A percentile compares a stretch with the other conserved stretches of the same genome.
Conservation (phyloP, 2,888 invertebrate species). For the Drosophila mettleri region DNA sequence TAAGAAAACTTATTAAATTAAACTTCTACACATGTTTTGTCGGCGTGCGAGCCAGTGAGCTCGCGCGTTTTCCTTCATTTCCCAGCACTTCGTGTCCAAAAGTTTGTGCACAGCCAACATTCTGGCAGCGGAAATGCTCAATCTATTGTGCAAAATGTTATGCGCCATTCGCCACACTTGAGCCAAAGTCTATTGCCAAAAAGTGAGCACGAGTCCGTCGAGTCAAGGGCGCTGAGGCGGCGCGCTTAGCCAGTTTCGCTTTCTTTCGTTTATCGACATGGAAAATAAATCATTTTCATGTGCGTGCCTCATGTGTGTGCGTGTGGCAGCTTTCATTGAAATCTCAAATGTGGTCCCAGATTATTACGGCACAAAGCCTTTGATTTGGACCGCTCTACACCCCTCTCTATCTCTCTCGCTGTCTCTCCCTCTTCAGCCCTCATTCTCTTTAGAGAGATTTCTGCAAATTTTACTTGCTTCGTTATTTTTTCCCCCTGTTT, state of each 20-base stretch:
- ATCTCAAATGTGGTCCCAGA: conserved; percentile 71
- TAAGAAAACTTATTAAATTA: conserved; percentile 77
- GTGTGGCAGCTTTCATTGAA: conserved; percentile 67
- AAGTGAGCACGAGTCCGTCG: not conserved
- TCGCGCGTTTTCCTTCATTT: conserved; percentile 39
- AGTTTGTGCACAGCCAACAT: conserved; percentile 20
- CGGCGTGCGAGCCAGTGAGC: conserved; percentile 6
- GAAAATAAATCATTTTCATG: conserved; percentile 73
- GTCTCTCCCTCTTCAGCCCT: not conserved
- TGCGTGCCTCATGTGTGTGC: conserved; percentile 26
- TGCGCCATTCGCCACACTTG: conserved; percentile 62
- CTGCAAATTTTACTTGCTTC: conserved; percentile 27
- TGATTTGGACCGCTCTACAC: conserved; percentile 62
- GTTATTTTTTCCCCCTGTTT: conserved; percentile 30
- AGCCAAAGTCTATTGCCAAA: conserved; percentile 28
- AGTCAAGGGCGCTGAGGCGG: not conserved
- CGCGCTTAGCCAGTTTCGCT: conserved; percentile 70
- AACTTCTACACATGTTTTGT: conserved; percentile 77
- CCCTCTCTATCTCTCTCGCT: not conserved
- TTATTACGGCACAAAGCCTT: conserved; percentile 75
- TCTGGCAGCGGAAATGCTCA: conserved; percentile 68
- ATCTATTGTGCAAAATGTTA: conserved; percentile 77
- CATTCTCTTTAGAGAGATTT: not conserved
- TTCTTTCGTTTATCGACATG: conserved; percentile 75
- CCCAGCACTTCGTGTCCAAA: conserved; percentile 28